These are phyloP conservation scores for Nipponacmea schrenckii DNA, from an alignment of 2,888 invertebrate genomes.

Conservation along the genomic window DNA sequence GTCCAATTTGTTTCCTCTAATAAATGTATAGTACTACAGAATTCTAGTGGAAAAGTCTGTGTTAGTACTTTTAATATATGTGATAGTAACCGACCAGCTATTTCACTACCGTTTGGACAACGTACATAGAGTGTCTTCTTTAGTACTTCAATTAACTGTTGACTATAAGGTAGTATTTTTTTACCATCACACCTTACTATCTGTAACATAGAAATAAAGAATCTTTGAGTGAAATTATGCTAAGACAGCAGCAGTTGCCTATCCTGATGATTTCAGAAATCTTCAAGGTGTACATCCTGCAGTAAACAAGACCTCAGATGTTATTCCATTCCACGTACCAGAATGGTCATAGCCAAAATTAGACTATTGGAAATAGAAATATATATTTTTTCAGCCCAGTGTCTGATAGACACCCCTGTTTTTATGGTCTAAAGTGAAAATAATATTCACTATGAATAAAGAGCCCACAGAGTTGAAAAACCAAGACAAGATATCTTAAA, in stretches of 20 bases:
- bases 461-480: not conserved
- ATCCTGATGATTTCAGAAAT: no score
- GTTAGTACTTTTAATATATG: conserved; percentile 74
- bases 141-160: conserved; percentile 76
- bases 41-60: conserved; percentile 74
- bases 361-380: no score
- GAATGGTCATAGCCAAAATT: no score
- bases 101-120: conserved; percentile 76
- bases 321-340: no score
- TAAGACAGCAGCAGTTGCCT: no score
- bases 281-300: no score
- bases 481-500: conserved; percentile 8
- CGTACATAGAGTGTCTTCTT: conserved; percentile 78
- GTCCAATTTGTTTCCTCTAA: conserved; percentile 74
- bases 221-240: no score
- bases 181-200: conserved; percentile 77
- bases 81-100: conserved; percentile 75
- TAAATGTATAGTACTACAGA: conserved; percentile 74
- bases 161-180: conserved; percentile 76
- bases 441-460: no score
- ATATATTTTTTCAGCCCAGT: no score
- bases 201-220: conserved; percentile 36
- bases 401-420: no score
- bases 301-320: no score
- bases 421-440: no score